Base-by-base conservation (phyloP, 2,797 vertebrate species). In the Chloroceryle inda region DNA sequence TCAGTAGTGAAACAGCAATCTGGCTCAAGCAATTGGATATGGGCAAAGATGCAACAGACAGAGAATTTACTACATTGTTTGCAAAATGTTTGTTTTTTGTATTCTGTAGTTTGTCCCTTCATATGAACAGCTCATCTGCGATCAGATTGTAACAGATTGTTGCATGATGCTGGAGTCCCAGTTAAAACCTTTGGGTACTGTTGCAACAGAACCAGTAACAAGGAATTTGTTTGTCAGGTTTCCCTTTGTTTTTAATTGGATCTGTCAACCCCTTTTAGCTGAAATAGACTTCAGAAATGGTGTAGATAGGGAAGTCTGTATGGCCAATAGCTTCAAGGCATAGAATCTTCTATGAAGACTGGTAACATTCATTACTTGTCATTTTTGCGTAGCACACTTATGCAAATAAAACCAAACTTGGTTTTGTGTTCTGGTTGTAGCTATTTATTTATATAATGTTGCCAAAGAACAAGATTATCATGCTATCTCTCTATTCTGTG, bases 171-270 rank as follows among this genome's bases (percentile, higher is more conserved):
- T 40, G 33, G 4, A 62, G 42, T 55, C 22, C 35, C 31, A 11
- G 15, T 7, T 87, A 47, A 64, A 83, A 64, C 6, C 8, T 38
- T 79, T 69, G 10, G 17, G 11, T 82, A 50, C n/a, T 73, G 31
- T 63, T 71, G 47, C 47, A 83, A 9, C 22, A 87, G 40, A 44
- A 82, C 50, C 24, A 47, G 7, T 71, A 71, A 63, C 1, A 2
- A 92, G 37, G 33, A 78, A 47, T 89, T 78, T 81, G 23, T 89
- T 90, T 92, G 33, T 76, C 47, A 64, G 44, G 9, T 75, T 89
- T 85, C 38, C 52, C 35, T 83, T 62, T 92, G 61, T 31, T 88
- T 92, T 92, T 74, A 74, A 90, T 59, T 85, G 33, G 59, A 89
- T 63, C 55, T 95, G 35, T 88, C 67, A 88, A 35, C 8, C 7